These are phyloP conservation scores for Brachionus calyciflorus DNA, from an alignment of 1,140 invertebrate species.

Conservation along the genomic window DNA sequence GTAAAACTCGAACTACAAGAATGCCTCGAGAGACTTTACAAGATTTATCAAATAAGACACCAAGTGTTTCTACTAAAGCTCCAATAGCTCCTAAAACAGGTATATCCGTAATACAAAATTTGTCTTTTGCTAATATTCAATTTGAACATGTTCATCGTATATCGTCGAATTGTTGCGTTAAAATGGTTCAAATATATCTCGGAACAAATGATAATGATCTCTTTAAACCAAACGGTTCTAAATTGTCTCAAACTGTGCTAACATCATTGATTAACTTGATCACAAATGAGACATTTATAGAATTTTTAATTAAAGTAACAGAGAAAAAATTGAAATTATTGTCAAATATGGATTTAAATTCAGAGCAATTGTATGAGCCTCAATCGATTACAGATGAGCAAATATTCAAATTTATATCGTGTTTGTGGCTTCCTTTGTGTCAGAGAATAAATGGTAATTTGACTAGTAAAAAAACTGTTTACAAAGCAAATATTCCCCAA, in stretches of 20 bases:
- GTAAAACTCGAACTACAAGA: not conserved
- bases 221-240: not conserved
- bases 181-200: slow-evolving; percentile 37
- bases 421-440: slow-evolving; percentile 2
- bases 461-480: not conserved
- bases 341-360: not conserved
- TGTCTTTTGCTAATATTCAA: slow-evolving; percentile 23
- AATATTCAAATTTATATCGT: not conserved
- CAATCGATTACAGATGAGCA: not conserved
- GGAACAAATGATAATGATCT: not conserved
- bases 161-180: not conserved
- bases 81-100: not conserved
- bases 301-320: slow-evolving; percentile 31
- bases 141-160: slow-evolving; percentile 13
- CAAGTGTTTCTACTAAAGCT: not conserved
- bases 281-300: slow-evolving; percentile 14
- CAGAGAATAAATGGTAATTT: slow-evolving; percentile 15
- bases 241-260: not conserved
- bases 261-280: not conserved
- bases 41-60: not conserved
- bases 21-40: not conserved
- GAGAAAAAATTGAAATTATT: slow-evolving; percentile 18
- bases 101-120: not conserved
- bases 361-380: not conserved
- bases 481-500: slow-evolving; percentile 1